These are phyloP conservation scores for Yponomeuta evonymella DNA, from an alignment of 2,888 invertebrate genomes.

Conservation along the genomic window DNA sequence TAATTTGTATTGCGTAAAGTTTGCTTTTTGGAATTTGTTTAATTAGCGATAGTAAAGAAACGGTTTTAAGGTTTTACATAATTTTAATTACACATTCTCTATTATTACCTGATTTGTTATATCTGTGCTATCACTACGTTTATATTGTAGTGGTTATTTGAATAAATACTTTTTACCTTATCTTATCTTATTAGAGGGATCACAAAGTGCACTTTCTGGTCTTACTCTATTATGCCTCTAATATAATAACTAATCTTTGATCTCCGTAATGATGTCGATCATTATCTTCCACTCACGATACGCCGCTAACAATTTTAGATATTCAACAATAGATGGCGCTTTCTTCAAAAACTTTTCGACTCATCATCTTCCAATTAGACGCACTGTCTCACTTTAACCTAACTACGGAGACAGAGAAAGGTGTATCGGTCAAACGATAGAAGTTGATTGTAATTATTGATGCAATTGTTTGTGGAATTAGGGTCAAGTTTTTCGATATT, in stretches of 20 bases:
- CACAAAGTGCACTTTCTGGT: constrained; percentile 26
- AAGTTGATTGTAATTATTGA: constrained; percentile 74
- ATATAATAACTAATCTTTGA: constrained; percentile 54
- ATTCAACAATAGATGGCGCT: constrained; percentile 74
- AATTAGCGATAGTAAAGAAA: too few species aligned
- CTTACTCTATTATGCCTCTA: constrained; percentile 30
- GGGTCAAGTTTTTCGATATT: constrained; percentile 50
- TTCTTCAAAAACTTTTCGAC: constrained; percentile 61
- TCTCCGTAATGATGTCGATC: constrained; percentile 41
- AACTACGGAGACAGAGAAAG: constrained; percentile 33
- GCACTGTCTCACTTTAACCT: constrained; percentile 31
- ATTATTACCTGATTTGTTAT: too few species aligned
- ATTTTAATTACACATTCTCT: too few species aligned
- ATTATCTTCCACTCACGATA: constrained; percentile 60
- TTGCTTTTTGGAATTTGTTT: too few species aligned
- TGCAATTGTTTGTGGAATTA: constrained; percentile 62
- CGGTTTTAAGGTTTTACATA: too few species aligned
- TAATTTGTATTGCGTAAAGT: too few species aligned
- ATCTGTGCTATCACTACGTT: too few species aligned
- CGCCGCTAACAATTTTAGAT: constrained; percentile 60
- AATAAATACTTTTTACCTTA: too few species aligned
- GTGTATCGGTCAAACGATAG: constrained; percentile 45
- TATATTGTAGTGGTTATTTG: too few species aligned
- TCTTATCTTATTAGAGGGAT: too few species aligned
- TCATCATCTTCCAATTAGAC: constrained; percentile 68